These are phyloP conservation scores for Micoletzkya japonica DNA, from an alignment of 2,888 invertebrate genomes.

Conservation along the genomic window DNA sequence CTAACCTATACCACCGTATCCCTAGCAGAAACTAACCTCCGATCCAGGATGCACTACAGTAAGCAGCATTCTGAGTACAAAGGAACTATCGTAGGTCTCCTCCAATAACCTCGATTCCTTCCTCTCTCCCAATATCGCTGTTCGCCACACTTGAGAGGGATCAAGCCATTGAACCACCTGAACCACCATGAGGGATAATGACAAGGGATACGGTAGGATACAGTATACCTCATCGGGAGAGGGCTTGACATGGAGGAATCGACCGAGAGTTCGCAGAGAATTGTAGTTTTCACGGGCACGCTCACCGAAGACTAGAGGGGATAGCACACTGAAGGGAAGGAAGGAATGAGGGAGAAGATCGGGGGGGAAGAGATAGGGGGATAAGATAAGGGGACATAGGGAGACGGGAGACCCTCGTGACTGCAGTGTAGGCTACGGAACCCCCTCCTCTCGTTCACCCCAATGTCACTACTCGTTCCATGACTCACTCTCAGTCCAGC, in stretches of 20 bases:
- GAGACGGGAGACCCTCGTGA: no score
- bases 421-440: no score
- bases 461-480: no score
- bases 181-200: no score
- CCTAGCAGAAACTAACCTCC: not conserved
- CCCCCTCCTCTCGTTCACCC: no score
- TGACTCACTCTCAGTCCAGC: no score
- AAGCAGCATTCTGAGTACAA: not conserved
- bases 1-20: not conserved
- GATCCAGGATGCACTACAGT: not conserved
- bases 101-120: not conserved
- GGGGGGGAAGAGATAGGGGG: no score
- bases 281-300: constrained; percentile 41
- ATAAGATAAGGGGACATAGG: no score
- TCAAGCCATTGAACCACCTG: constrained; percentile 23
- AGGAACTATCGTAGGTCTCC: not conserved
- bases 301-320: constrained; percentile 46
- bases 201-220: no score
- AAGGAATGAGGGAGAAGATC: no score
- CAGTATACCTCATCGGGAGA: constrained; percentile 40
- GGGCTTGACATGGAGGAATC: constrained; percentile 43
- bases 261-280: constrained; percentile 41
- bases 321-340: constrained; percentile 31
- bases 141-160: constrained; percentile 11
- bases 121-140: constrained; percentile 14